A percentile compares a stretch with the other conserved stretches of the same genome.
These are phyloP conservation scores for Volucella zonaria DNA, from an alignment of 2,888 invertebrate genomes.

Conservation along the genomic window DNA sequence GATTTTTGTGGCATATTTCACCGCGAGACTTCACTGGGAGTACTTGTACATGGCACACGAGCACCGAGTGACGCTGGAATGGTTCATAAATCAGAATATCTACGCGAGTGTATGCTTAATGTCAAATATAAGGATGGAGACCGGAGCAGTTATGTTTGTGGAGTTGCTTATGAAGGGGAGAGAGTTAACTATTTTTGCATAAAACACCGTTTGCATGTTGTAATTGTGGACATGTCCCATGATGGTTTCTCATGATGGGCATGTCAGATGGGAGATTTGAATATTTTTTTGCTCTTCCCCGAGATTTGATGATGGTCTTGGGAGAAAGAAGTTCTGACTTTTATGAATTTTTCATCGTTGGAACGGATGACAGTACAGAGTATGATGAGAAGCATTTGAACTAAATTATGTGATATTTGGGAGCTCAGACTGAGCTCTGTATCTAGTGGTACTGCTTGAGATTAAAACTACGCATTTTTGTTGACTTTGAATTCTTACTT, in stretches of 20 bases:
- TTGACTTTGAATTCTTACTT: too few species aligned
- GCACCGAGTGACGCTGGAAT: slow-evolving; percentile 46
- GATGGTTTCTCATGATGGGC: slow-evolving; percentile 65
- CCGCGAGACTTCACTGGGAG: slow-evolving; percentile 15
- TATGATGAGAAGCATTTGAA: too few species aligned
- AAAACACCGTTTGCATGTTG: slow-evolving; percentile 72
- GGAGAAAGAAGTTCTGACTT: background rate
- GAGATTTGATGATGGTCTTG: slow-evolving; percentile 26
- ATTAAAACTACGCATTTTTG: too few species aligned
- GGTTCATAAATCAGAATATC: slow-evolving; percentile 71
- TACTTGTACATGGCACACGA: slow-evolving; percentile 53
- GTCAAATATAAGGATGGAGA: slow-evolving; percentile 56
- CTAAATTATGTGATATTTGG: too few species aligned
- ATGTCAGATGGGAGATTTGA: slow-evolving; percentile 44
- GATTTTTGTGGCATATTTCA: slow-evolving; percentile 72
- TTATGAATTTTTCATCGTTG: too few species aligned
- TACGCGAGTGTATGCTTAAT: slow-evolving; percentile 58
- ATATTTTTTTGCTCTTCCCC: background rate
- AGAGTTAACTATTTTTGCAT: slow-evolving; percentile 61
- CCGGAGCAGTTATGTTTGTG: background rate
- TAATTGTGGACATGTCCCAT: slow-evolving; percentile 66
- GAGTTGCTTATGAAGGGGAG: background rate
- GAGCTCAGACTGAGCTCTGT: too few species aligned
- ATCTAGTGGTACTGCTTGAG: too few species aligned
- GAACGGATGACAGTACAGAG: too few species aligned